These are phyloP conservation scores for Zophobas morio DNA, from an alignment of 1,140 invertebrate genomes.

Conservation along the genomic window DNA sequence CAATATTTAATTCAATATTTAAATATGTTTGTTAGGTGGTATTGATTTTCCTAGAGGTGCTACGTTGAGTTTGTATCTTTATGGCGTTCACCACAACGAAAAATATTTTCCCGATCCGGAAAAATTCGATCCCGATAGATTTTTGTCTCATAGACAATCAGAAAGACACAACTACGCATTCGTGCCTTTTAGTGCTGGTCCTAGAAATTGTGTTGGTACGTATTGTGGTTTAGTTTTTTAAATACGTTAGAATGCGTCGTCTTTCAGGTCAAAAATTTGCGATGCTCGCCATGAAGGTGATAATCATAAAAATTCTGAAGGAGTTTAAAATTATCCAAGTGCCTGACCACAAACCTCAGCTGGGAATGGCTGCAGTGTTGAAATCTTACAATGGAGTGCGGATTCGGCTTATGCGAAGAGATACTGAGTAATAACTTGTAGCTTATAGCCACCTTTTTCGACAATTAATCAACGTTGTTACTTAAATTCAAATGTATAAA, in stretches of 20 bases:
- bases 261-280: conserved; percentile 69
- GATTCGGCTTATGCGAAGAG: not conserved
- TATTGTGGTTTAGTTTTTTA: not conserved
- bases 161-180: conserved; percentile 70
- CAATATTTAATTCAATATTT: not conserved
- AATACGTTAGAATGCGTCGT: not conserved
- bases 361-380: conserved; percentile 54
- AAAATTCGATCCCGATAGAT: conserved; percentile 78
- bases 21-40: conserved; percentile 13
- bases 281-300: conserved; percentile 67
- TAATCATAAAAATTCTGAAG: conserved; percentile 66
- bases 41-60: conserved; percentile 64
- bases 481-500: too few species aligned
- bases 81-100: conserved; percentile 74
- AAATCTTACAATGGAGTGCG: conserved; percentile 58
- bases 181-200: conserved; percentile 78
- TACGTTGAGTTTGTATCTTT: conserved; percentile 55
- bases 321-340: conserved; percentile 58
- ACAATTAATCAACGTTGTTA: too few species aligned
- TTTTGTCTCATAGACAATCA: conserved; percentile 71
- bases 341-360: conserved; percentile 21
- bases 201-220: conserved; percentile 75
- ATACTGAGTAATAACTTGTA: too few species aligned
- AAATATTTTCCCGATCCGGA: conserved; percentile 76
- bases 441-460: too few species aligned